Percentiles rank a stretch among this genome's conserved stretches.
Evolutionary conservation across 2,797 vertebrate genomes (phyloP).

Genomic region (Yasuhikotakia modesta): DNA sequence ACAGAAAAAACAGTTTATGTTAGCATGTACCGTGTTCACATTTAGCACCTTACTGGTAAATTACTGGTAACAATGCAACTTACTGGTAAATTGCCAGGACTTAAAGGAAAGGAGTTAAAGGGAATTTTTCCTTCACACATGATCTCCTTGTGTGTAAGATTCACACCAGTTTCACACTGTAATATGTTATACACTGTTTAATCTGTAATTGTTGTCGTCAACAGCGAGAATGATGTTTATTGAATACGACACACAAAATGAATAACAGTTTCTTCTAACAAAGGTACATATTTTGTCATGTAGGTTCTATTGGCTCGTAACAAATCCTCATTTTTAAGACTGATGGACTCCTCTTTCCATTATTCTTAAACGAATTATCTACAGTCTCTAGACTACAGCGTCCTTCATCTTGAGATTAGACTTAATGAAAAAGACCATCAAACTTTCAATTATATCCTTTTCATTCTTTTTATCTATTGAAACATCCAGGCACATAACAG

Average conservation of each 20-base stretch:
- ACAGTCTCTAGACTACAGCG: conserved; percentile 10
- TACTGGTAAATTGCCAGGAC: too few species aligned
- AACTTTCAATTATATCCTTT: conserved; percentile 34
- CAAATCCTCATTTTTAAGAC: conserved; percentile 48
- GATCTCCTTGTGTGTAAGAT: conserved; percentile 3
- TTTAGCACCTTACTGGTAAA: too few species aligned
- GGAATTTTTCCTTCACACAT: too few species aligned
- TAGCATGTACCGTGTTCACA: too few species aligned
- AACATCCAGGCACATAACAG: conserved; percentile 12
- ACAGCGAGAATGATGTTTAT: background rate
- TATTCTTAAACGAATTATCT: conserved; percentile 48
- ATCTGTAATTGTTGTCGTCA: background rate
- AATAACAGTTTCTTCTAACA: conserved; percentile 17
- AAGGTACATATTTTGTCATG: conserved; percentile 27
- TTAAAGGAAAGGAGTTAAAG: too few species aligned
- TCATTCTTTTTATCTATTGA: conserved; percentile 41
- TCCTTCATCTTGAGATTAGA: conserved; percentile 34
- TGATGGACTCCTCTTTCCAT: conserved; percentile 45
- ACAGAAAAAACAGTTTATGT: too few species aligned
- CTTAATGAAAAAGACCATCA: conserved; percentile 40
- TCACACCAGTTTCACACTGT: background rate
- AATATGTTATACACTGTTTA: background rate
- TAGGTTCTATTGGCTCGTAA: conserved; percentile 24
- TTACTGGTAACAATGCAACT: too few species aligned
- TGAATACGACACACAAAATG: background rate